Percentiles rank a stretch among this genome's conserved stretches.
These are phyloP conservation scores for Chelonia mydas DNA, from an alignment of 2,797 vertebrate genomes.

Conservation along the genomic window DNA sequence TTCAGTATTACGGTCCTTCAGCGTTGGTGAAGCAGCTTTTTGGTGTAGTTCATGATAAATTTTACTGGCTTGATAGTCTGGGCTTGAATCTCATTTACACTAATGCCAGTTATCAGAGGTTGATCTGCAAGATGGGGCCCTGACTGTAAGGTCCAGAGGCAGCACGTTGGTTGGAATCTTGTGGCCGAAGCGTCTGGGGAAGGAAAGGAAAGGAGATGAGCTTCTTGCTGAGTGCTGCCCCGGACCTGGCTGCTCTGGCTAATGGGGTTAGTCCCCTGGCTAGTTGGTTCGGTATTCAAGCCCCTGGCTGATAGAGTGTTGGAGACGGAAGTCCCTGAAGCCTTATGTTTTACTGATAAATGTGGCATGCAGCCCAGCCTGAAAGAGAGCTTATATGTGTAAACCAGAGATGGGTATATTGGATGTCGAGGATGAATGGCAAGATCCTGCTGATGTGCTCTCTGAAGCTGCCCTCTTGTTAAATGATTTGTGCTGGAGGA, in stretches of 20 bases:
- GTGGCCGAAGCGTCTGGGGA: rapidly evolving
- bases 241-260: background rate
- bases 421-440: rapidly evolving
- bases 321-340: background rate
- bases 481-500: background rate
- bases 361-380: background rate
- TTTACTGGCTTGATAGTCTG: background rate
- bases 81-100: background rate
- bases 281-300: background rate
- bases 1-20: background rate
- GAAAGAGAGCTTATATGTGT: rapidly evolving
- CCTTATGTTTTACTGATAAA: background rate
- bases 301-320: rapidly evolving
- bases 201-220: background rate
- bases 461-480: background rate
- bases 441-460: rapidly evolving
- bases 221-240: background rate
- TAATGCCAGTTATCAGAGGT: background rate
- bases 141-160: constrained; percentile 6
- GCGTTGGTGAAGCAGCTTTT: background rate
- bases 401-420: background rate
- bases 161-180: rapidly evolving
- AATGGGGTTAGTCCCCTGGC: background rate
- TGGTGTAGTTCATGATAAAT: background rate
- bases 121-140: background rate